These are phyloP conservation scores for Plutomurus gul DNA, from an alignment of 1,140 invertebrate species.

Conservation along the genomic window DNA sequence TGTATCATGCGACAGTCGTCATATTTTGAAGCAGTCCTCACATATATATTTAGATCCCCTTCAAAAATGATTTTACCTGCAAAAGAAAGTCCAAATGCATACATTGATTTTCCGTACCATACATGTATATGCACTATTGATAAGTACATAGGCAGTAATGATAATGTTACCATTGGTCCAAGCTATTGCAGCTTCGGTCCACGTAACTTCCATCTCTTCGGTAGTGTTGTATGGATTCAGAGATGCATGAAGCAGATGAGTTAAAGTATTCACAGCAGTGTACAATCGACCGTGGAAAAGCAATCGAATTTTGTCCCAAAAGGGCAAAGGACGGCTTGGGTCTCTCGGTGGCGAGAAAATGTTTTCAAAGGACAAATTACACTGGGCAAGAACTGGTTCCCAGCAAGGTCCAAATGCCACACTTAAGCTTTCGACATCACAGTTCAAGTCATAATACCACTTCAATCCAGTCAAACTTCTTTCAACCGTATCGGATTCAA, in stretches of 20 bases:
- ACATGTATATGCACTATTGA: too few relatives aligned
- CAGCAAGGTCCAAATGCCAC: conserved; percentile 97
- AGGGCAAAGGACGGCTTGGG: conserved; percentile 89
- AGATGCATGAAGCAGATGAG: conserved; percentile 88
- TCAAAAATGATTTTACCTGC: conserved; percentile 81
- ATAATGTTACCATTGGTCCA: conserved; percentile 83
- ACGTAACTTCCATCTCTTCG: conserved; percentile 97
- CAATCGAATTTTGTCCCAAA: conserved; percentile 96
- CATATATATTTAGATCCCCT: conserved; percentile 83
- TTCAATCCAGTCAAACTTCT: conserved; percentile 91
- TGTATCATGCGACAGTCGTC: conserved; percentile 93
- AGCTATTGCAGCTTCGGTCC: conserved; percentile 87
- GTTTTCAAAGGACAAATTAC: conserved; percentile 84
- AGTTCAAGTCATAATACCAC: conserved; percentile 98
- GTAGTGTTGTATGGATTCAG: conserved; percentile 98
- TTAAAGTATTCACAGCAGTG: conserved; percentile 81
- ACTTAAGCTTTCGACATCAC: conserved; percentile 83
- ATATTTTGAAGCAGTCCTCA: conserved; percentile 96
- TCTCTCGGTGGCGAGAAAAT: conserved; percentile 85
- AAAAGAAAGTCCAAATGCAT: conserved; percentile 37
- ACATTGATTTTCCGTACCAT: neutral
- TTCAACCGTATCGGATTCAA: conserved; percentile 60
- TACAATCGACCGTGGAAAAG: conserved; percentile 91
- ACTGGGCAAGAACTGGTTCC: conserved; percentile 96
- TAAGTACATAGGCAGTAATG: neutral